phyloP scores from a whole-genome alignment of 2,113 vertebrate species.

The Saguinus midas region DNA sequence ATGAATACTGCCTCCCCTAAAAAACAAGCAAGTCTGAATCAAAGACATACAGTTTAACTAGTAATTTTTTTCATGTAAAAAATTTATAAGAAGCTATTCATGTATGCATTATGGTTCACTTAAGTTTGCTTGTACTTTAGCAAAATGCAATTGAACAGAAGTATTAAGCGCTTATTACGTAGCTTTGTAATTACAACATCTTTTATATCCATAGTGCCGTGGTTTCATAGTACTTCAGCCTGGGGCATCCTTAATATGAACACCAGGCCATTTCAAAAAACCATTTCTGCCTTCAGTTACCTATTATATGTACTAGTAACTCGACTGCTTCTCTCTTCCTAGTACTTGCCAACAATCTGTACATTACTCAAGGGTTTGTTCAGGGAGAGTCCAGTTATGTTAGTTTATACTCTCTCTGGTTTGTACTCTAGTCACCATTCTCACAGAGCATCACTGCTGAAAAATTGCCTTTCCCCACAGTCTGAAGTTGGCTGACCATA shows the following conservation, averaged over 20 bases:
- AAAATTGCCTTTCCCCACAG: not conserved
- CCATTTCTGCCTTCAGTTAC: not conserved
- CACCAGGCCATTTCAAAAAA: not conserved
- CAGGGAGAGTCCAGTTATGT: not conserved
- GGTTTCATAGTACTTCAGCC: not conserved
- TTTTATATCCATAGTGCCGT: not conserved
- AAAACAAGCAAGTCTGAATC: not conserved
- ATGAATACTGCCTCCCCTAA: not conserved
- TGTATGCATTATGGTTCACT: not conserved
- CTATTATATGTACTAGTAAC: not conserved
- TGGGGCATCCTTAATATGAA: not conserved
- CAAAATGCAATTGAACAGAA: not conserved
- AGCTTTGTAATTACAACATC: not conserved
- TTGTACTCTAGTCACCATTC: not conserved
- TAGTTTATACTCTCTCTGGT: not conserved
- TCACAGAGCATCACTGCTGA: not conserved
- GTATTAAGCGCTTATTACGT: not conserved
- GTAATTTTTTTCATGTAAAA: not conserved
- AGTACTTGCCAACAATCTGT: not conserved
- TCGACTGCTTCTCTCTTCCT: not conserved
- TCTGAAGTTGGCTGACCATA: not conserved
- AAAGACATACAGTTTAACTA: not conserved
- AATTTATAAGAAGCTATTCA: not conserved
- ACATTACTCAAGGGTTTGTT: not conserved
- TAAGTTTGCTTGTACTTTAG: not conserved